phyloP scores from a whole-genome alignment of 2,888 invertebrate species.

The Drosophila stalkeri region DNA sequence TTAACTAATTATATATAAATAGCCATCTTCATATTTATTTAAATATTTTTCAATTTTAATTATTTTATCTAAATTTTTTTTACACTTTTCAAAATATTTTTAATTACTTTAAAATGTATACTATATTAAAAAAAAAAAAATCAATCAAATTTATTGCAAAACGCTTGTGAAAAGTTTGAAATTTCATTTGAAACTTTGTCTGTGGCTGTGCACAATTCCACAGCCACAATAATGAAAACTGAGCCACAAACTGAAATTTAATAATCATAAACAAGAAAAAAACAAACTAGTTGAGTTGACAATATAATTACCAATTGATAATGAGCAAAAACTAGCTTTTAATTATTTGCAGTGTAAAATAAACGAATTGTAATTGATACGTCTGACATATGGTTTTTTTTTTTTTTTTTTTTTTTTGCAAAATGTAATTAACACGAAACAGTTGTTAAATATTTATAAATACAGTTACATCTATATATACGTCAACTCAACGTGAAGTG shows the following conservation, averaged over 20 bases:
- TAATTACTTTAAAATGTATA: background rate
- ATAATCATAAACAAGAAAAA: background rate
- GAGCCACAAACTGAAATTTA: background rate
- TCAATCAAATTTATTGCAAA: conserved; percentile 1
- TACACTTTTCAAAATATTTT: background rate
- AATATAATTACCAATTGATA: background rate
- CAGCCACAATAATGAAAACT: background rate
- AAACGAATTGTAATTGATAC: conserved; percentile 19
- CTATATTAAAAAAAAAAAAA: background rate
- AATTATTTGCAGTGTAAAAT: background rate
- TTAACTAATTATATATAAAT: background rate
- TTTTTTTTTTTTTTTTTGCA: background rate
- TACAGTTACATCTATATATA: background rate
- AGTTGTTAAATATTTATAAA: conserved; percentile 10
- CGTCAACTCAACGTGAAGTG: background rate
- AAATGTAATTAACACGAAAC: conserved; percentile 14
- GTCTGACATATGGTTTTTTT: background rate
- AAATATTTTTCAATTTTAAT: background rate
- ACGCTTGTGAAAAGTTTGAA: background rate
- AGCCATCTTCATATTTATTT: background rate
- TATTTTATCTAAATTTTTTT: background rate
- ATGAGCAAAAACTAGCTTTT: background rate
- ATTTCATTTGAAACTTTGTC: conserved; percentile 2
- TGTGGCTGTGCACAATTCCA: background rate
- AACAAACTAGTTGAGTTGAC: background rate